These are phyloP conservation scores for Acronicta alni DNA, from an alignment of 2,888 invertebrate genomes.

Conservation along the genomic window DNA sequence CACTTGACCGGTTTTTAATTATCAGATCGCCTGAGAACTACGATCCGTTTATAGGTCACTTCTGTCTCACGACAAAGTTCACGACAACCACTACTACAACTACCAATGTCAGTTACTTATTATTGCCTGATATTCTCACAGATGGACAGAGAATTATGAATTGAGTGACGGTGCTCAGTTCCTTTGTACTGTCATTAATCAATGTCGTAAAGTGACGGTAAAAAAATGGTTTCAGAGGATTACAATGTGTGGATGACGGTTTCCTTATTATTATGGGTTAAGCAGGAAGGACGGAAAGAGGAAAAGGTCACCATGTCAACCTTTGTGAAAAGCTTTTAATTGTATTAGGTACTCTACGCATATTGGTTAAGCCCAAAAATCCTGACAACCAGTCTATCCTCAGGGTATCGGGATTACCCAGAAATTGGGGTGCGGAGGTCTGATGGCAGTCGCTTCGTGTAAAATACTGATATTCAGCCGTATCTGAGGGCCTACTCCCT, in stretches of 20 bases:
- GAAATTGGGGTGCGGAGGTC: no score
- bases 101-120: slow-evolving; percentile 51
- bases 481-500: no score
- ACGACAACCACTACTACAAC: no score
- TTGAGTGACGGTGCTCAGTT: slow-evolving; percentile 4
- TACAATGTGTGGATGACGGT: not conserved
- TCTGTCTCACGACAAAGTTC: slow-evolving; percentile 51
- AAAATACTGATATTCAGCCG: no score
- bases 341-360: no score
- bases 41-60: slow-evolving; percentile 41
- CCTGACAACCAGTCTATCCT: no score
- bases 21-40: slow-evolving; percentile 46
- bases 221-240: slow-evolving; percentile 12
- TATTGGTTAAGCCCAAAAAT: no score
- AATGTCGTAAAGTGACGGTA: slow-evolving; percentile 20
- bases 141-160: slow-evolving; percentile 31
- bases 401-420: no score
- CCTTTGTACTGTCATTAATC: slow-evolving; percentile 37
- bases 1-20: slow-evolving; percentile 39
- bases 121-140: slow-evolving; percentile 44
- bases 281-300: not conserved
- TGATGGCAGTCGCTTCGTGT: no score
- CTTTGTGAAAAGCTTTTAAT: no score
- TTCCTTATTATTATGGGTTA: slow-evolving; percentile 2
- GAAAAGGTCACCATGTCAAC: not conserved